Percentiles rank a stretch among this genome's conserved stretches.
phyloP scores from a whole-genome alignment of 2,113 vertebrate species.

The Gorsachius goisagi region DNA sequence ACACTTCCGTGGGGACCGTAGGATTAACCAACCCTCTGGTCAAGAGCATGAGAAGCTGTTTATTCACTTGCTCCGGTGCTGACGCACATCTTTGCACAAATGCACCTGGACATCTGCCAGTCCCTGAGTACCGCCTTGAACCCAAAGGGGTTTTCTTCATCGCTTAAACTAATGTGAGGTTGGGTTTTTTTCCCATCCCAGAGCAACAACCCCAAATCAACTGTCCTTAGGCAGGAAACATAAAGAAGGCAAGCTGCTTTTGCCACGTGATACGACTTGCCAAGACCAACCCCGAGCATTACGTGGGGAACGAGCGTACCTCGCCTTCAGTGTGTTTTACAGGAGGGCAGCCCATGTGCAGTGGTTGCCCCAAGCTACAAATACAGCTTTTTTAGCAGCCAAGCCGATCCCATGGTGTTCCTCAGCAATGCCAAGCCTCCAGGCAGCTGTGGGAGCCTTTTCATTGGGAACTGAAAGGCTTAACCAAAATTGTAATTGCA shows the following conservation, averaged over 20 bases:
- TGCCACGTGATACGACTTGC: background rate
- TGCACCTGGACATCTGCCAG: background rate
- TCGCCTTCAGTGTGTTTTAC: background rate
- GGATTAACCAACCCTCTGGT: background rate
- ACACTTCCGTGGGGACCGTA: accelerated
- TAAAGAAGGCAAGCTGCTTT: background rate
- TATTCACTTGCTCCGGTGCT: background rate
- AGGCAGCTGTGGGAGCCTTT: background rate
- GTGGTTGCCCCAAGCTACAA: background rate
- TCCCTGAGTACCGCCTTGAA: background rate
- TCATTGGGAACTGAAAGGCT: background rate
- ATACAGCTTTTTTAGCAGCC: background rate
- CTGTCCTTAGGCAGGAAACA: background rate
- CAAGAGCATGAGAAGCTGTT: background rate
- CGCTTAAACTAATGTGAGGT: background rate
- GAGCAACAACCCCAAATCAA: background rate
- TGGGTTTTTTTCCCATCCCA: background rate
- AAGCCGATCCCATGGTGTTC: background rate
- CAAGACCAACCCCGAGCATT: background rate
- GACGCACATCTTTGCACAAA: background rate
- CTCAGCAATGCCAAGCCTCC: background rate
- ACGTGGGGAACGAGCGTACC: accelerated
- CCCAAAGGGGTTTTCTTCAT: background rate
- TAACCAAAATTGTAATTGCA: slow-evolving; percentile 10
- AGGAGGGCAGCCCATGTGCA: background rate